phyloP scores from a whole-genome alignment of 1,140 invertebrate genomes.

The Drosophila leontia region DNA sequence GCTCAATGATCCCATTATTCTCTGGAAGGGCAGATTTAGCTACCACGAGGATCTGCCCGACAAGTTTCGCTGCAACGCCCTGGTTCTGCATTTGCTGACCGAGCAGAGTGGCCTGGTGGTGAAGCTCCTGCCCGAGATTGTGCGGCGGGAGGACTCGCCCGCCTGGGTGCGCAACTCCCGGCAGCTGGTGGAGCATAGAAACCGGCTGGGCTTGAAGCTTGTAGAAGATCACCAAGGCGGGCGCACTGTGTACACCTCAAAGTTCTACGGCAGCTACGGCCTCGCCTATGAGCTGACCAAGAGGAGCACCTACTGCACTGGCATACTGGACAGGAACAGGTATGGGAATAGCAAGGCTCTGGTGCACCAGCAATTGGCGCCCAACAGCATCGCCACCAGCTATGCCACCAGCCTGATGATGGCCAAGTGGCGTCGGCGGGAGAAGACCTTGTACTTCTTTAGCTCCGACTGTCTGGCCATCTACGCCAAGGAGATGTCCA shows the following conservation, averaged over 20 bases:
- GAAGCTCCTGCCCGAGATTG: conserved; percentile 59
- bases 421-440: conserved; percentile 67
- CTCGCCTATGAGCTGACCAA: conserved; percentile 60
- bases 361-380: conserved; percentile 53
- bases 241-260: conserved; percentile 64
- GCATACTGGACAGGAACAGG: conserved; percentile 65
- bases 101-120: conserved; percentile 66
- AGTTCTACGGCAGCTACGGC: conserved; percentile 74
- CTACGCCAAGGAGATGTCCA: conserved; percentile 69
- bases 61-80: conserved; percentile 55
- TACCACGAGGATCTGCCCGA: conserved; percentile 45
- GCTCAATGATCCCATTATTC: conserved; percentile 60
- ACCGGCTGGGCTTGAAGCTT: conserved; percentile 50
- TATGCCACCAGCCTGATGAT: conserved; percentile 69
- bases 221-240: conserved; percentile 47
- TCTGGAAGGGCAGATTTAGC: conserved; percentile 67
- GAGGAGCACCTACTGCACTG: conserved; percentile 63
- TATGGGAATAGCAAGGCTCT: conserved; percentile 71
- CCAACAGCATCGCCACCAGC: conserved; percentile 57
- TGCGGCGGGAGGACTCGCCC: conserved; percentile 24
- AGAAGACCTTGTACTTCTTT: conserved; percentile 69
- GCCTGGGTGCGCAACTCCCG: conserved; percentile 60
- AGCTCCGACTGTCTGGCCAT: conserved; percentile 74
- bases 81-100: conserved; percentile 59
- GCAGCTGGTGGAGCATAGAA: conserved; percentile 58